phyloP scores from a whole-genome alignment of 2,888 invertebrate genomes.

The Odontocolon sp. region DNA sequence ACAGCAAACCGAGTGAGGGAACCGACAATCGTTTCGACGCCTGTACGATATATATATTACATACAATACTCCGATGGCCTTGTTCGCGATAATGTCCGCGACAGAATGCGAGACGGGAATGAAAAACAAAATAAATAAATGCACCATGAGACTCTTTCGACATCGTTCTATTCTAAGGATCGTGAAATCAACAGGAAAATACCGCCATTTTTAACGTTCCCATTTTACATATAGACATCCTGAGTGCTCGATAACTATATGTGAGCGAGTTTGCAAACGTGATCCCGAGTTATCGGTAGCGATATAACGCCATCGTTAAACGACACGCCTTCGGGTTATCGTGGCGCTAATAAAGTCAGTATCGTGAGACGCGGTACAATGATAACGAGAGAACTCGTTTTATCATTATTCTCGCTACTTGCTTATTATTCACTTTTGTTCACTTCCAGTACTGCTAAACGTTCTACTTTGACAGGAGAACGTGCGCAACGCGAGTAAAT shows the following conservation, averaged over 20 bases:
- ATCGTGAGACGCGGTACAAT: conserved; percentile 65
- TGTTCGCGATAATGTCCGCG: conserved; percentile 46
- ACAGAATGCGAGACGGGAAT: conserved; percentile 6
- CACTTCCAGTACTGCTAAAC: neutral
- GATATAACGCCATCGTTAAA: conserved; percentile 46
- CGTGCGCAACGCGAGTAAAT: conserved; percentile 48
- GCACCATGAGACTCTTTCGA: conserved; percentile 24
- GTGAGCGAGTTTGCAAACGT: too few species aligned
- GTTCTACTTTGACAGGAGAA: conserved; percentile 54
- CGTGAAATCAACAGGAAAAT: neutral
- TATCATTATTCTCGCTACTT: conserved; percentile 59
- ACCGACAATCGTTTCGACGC: neutral
- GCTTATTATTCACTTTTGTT: conserved; percentile 27
- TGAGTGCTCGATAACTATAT: neutral
- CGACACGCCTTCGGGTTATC: conserved; percentile 67
- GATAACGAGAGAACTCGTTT: conserved; percentile 71
- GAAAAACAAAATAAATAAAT: conserved; percentile 13
- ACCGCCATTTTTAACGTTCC: conserved; percentile 16
- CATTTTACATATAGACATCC: conserved; percentile 17
- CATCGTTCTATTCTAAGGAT: conserved; percentile 39
- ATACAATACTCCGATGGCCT: conserved; percentile 42
- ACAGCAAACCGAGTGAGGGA: neutral
- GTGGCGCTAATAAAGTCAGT: conserved; percentile 72
- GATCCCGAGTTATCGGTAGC: conserved; percentile 56
- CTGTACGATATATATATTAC: neutral